Percentiles rank a stretch among this genome's conserved stretches.
phyloP scores from a whole-genome alignment of 2,888 invertebrate species.

The Germaria angustata region DNA sequence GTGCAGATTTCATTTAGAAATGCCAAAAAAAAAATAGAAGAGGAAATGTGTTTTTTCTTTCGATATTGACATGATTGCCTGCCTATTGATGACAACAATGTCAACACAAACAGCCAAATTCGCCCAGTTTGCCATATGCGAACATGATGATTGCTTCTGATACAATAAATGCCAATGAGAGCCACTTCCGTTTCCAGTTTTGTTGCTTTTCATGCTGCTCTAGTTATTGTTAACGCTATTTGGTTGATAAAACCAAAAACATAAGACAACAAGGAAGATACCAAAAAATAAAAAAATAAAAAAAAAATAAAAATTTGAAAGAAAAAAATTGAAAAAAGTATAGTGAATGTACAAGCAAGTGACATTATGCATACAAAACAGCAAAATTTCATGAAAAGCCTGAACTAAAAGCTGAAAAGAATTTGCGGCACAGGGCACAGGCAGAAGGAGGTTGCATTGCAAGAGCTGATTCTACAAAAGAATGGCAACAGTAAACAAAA shows the following conservation, averaged over 20 bases:
- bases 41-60: constrained; percentile 2
- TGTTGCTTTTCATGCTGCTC: not conserved
- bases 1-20: not conserved
- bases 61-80: constrained; percentile 32
- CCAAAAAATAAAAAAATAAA: not conserved
- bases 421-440: not conserved
- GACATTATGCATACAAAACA: constrained; percentile 41
- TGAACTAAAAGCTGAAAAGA: not conserved
- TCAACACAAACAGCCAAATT: not conserved
- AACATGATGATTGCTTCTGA: constrained; percentile 50
- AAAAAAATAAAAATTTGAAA: not conserved
- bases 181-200: constrained; percentile 49
- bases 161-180: constrained; percentile 53
- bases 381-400: constrained; percentile 19
- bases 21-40: not conserved
- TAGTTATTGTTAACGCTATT: constrained; percentile 19
- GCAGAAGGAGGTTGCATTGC: not conserved
- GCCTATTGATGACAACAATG: constrained; percentile 42
- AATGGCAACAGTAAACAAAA: constrained; percentile 54
- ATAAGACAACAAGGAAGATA: constrained; percentile 22
- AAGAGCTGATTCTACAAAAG: constrained; percentile 18
- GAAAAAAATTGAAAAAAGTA: not conserved
- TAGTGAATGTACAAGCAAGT: not conserved
- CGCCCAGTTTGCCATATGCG: not conserved
- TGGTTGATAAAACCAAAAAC: constrained; percentile 21